phyloP scores from a whole-genome alignment of 2,113 vertebrate species.

The Aegithalos caudatus region DNA sequence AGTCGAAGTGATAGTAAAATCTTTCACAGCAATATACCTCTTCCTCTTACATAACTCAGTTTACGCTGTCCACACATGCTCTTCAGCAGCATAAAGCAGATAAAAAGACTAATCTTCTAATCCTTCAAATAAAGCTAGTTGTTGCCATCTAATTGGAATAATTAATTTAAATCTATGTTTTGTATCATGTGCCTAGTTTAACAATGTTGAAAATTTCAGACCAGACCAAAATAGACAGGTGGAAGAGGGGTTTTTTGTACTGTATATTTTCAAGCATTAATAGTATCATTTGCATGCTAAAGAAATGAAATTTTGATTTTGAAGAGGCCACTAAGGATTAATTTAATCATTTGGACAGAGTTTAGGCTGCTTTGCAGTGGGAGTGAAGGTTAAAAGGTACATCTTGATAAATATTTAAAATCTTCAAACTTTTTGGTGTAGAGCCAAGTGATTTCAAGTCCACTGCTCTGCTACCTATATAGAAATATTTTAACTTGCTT shows the following conservation, averaged over 20 bases:
- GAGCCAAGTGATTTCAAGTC: conserved; percentile 34
- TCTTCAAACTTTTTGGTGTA: conserved; percentile 56
- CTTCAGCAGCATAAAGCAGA: neutral
- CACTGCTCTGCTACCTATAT: neutral
- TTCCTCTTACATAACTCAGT: neutral
- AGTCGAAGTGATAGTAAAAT: neutral
- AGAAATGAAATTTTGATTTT: conserved; percentile 70
- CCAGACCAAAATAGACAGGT: conserved; percentile 22
- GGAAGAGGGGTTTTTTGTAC: neutral
- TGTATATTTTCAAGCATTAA: conserved; percentile 63
- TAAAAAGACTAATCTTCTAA: neutral
- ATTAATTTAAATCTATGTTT: conserved; percentile 17
- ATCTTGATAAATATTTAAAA: conserved; percentile 76
- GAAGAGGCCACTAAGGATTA: conserved; percentile 69
- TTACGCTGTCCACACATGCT: neutral
- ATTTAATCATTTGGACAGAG: conserved; percentile 69
- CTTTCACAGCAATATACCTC: neutral
- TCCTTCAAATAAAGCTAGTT: neutral
- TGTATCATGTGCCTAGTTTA: neutral
- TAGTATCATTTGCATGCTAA: conserved; percentile 65
- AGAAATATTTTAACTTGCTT: conserved; percentile 18
- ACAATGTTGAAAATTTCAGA: conserved; percentile 6
- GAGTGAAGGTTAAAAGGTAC: conserved; percentile 72
- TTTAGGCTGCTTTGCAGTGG: conserved; percentile 59
- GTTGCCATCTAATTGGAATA: neutral